These are phyloP conservation scores for Gavia stellata DNA, from an alignment of 2,113 vertebrate genomes.

Conservation along the genomic window DNA sequence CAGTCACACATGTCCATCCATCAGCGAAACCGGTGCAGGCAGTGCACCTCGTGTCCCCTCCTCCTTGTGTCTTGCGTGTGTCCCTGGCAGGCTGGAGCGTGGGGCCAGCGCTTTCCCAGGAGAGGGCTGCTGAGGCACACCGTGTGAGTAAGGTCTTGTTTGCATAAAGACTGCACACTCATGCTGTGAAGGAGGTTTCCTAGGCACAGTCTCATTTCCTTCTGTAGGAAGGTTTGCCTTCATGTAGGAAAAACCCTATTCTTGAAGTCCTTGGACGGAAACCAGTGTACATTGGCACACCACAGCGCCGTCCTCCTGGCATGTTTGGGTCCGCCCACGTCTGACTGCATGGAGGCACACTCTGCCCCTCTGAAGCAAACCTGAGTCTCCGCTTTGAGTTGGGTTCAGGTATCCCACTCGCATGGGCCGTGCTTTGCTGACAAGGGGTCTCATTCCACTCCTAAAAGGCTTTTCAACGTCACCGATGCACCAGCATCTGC, in stretches of 20 bases:
- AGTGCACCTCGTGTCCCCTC: neutral
- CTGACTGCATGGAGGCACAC: neutral
- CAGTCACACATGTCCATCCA: fast-evolving
- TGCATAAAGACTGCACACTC: neutral
- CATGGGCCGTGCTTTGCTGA: neutral
- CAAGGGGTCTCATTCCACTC: neutral
- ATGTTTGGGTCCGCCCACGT: neutral
- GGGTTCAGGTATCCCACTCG: neutral
- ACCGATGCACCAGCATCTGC: too few relatives aligned
- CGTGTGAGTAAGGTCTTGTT: neutral
- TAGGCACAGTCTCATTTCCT: neutral
- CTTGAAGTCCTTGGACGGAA: neutral
- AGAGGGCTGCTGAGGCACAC: neutral
- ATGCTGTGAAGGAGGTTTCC: neutral
- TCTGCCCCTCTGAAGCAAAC: neutral
- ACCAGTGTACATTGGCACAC: neutral
- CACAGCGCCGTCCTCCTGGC: neutral
- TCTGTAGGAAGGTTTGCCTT: neutral
- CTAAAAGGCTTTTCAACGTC: neutral
- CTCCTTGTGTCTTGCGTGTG: fast-evolving
- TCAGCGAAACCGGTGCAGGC: neutral
- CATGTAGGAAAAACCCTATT: neutral
- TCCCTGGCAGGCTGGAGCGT: neutral
- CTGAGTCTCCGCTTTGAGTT: neutral
- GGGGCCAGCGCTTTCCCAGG: neutral